A percentile compares a stretch with the other conserved stretches of the same genome.
Conservation (phyloP, 2,797 vertebrate species). For the Sphenopsis melanotis region DNA sequence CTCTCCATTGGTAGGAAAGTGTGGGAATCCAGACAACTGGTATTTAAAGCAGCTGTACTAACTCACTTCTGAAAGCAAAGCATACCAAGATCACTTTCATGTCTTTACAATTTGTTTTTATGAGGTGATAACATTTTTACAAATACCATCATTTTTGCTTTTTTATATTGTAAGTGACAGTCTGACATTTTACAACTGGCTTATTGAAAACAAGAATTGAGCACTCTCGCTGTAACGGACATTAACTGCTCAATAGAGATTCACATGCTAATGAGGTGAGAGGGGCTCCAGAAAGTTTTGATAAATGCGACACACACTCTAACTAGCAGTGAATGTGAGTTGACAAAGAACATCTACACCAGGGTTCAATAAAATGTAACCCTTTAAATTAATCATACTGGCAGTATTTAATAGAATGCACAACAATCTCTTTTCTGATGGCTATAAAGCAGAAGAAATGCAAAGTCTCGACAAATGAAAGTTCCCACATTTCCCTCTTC, state of each 20-base stretch:
- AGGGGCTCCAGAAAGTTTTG: slow-evolving; percentile 85
- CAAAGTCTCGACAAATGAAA: slow-evolving; percentile 71
- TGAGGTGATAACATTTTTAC: slow-evolving; percentile 87
- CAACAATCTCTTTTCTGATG: slow-evolving; percentile 78
- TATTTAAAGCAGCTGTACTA: slow-evolving; percentile 85
- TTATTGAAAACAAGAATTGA: slow-evolving; percentile 85
- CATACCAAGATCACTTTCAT: slow-evolving; percentile 83
- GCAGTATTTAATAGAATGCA: slow-evolving; percentile 79
- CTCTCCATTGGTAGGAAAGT: slow-evolving; percentile 87
- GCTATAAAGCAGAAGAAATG: slow-evolving; percentile 74
- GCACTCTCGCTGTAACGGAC: slow-evolving; percentile 85
- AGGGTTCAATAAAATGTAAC: slow-evolving; percentile 80
- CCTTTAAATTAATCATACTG: slow-evolving; percentile 84
- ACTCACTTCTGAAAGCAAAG: slow-evolving; percentile 81
- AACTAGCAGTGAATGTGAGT: slow-evolving; percentile 78
- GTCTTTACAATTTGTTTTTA: slow-evolving; percentile 86
- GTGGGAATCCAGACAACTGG: slow-evolving; percentile 88
- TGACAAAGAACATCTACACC: slow-evolving; percentile 79
- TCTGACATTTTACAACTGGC: slow-evolving; percentile 86
- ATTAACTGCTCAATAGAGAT: slow-evolving; percentile 90
- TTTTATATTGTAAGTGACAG: slow-evolving; percentile 86
- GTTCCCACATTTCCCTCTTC: slow-evolving; percentile 76
- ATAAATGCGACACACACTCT: slow-evolving; percentile 81
- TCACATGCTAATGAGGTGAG: slow-evolving; percentile 93
- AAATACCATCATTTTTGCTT: slow-evolving; percentile 86